Base-by-base conservation (phyloP, 2,888 invertebrate species). In the Diarsia dahlii region DNA sequence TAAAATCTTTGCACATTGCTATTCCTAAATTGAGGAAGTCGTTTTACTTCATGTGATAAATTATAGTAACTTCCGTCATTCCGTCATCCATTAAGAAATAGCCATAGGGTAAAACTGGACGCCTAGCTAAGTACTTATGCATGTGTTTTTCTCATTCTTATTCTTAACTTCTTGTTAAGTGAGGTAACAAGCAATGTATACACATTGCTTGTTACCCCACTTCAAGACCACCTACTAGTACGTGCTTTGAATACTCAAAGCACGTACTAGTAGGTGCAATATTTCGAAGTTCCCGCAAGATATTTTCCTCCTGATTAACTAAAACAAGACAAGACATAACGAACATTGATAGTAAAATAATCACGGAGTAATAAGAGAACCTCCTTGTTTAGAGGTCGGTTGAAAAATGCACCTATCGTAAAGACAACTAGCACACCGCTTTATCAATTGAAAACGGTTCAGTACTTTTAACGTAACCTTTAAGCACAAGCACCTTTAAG, bases 1-100 rank as follows among this genome's bases (percentile, higher is more conserved):
- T 56, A n/a, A 23, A 15, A 67, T n/a, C 15, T 54, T 28, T n/a
- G 39, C 39, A 39, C 13, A 46, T 48, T 60, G 6, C 70, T 39
- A 39, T 39, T 62, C 10, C 5, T 78, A 18, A 23, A 56, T 81
- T 81, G n/a, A 62, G 54, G 62, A 74, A 80, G 54, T 54, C 52
- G 71, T 48, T 74, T 58, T 45, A 28, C 15, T 52, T 64, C 12
- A 58, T 60, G 15, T 71, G 52, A 76, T 71, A n/a, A 54, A 76
- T 69, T 34, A 23, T 5, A 28, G 13, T 28, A 6, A 54, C 39
- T 74, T 62, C 80, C 80, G 65, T 34, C 6, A 73, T 52, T 65
- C 20, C 28, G 39, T 68, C 56, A 69, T 67, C 23, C 1, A 46
- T 46, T 2, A 74, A 52, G 13, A 48, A 28, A 74, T 10, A 60